Conservation (phyloP, 2,888 invertebrate species). For the Malthinus seriepunctatus region DNA sequence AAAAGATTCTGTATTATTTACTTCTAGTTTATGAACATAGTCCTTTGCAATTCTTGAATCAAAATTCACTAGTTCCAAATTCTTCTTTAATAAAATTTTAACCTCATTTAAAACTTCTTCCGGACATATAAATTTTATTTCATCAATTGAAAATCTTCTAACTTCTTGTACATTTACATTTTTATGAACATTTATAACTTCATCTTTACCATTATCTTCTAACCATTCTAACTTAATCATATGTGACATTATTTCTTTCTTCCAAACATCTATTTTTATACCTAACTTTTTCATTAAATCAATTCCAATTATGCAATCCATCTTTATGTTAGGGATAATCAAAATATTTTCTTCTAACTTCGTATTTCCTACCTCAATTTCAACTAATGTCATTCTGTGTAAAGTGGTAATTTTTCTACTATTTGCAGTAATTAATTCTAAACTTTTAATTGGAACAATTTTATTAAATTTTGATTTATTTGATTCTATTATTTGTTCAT, state of each 20-base stretch:
- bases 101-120: neutral
- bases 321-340: neutral
- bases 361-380: too few relatives aligned
- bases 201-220: neutral
- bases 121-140: neutral
- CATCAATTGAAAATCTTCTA: neutral
- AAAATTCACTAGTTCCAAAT: neutral
- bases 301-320: neutral
- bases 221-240: neutral
- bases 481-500: too few relatives aligned
- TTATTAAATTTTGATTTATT: too few relatives aligned
- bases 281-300: neutral
- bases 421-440: too few relatives aligned
- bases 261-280: neutral
- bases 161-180: neutral
- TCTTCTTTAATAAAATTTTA: neutral
- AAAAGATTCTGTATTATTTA: neutral
- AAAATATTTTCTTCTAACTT: neutral
- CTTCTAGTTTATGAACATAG: neutral
- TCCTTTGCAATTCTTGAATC: neutral
- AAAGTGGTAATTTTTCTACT: too few relatives aligned
- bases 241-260: neutral
- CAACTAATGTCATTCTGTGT: too few relatives aligned
- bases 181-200: too few relatives aligned
- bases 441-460: too few relatives aligned